A percentile compares a stretch with the other conserved stretches of the same genome.
phyloP scores from a whole-genome alignment of 2,888 invertebrate genomes.

The Ectemnius cavifrons region DNA sequence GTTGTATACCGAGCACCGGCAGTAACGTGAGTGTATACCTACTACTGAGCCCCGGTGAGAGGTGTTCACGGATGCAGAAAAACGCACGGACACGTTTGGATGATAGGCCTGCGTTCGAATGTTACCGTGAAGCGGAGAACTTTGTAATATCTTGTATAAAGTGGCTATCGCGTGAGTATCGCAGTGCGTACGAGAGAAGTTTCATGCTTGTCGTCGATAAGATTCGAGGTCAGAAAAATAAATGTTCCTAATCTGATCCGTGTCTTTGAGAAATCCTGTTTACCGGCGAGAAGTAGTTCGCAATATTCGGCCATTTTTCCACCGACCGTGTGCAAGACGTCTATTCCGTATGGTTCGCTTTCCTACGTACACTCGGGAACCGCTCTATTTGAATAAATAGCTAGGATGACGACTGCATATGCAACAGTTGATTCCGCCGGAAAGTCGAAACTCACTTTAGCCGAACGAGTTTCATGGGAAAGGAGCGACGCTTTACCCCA shows the following conservation, averaged over 20 bases:
- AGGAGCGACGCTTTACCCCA: too few species aligned
- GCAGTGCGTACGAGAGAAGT: conserved; percentile 1
- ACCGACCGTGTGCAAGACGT: background rate
- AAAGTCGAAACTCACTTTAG: too few species aligned
- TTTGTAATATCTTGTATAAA: background rate
- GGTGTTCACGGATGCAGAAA: conserved; percentile 2
- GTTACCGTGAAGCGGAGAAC: background rate
- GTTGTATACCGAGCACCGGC: background rate
- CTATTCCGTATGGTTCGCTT: background rate
- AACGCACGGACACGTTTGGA: background rate
- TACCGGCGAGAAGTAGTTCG: background rate
- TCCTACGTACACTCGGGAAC: background rate
- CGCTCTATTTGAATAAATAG: too few species aligned
- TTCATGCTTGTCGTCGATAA: background rate
- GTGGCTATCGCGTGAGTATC: background rate
- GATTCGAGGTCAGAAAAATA: background rate
- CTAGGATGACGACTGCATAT: too few species aligned
- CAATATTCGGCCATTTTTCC: background rate
- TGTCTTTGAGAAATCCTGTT: background rate
- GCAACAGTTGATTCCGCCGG: too few species aligned
- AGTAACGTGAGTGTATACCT: background rate
- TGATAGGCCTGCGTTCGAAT: background rate
- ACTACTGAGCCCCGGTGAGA: background rate
- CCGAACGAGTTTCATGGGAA: too few species aligned
- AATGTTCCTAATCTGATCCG: background rate